phyloP scores from a whole-genome alignment of 2,797 vertebrate species.

The Nyctalus aviator region DNA sequence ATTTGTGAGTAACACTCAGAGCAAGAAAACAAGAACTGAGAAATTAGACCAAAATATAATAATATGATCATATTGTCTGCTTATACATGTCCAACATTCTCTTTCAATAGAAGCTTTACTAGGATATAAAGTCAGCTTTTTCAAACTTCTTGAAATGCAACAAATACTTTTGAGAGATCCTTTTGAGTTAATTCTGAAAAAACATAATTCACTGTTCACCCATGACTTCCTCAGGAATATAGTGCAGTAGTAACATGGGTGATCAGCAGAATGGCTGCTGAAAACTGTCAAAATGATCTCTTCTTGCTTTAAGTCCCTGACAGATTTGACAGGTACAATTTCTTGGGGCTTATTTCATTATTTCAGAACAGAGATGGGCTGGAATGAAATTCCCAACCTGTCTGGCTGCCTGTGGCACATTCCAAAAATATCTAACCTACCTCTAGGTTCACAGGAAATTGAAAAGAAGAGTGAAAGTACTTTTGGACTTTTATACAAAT shows the following conservation, averaged over 20 bases:
- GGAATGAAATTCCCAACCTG: conserved; percentile 59
- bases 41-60: conserved; percentile 14
- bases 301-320: conserved; percentile 72
- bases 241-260: conserved; percentile 34
- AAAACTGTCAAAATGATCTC: conserved; percentile 79
- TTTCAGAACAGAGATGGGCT: conserved; percentile 69
- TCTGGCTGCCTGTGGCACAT: conserved; percentile 45
- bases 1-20: conserved; percentile 42
- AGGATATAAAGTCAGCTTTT: conserved; percentile 24
- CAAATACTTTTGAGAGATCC: conserved; percentile 41
- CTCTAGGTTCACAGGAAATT: conserved; percentile 44
- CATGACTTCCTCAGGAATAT: conserved; percentile 36
- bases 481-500: conserved; percentile 65
- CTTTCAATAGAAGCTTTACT: background rate
- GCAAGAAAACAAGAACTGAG: conserved; percentile 56
- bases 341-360: conserved; percentile 72
- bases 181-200: conserved; percentile 68
- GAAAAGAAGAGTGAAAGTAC: conserved; percentile 67
- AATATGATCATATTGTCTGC: conserved; percentile 50
- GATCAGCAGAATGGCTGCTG: conserved; percentile 70
- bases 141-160: conserved; percentile 56
- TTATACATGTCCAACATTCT: background rate
- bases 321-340: conserved; percentile 80
- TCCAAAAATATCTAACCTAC: conserved; percentile 60
- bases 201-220: conserved; percentile 57